These are phyloP conservation scores for Dicentrarchus labrax DNA, from an alignment of 2,113 vertebrate species.

Conservation along the genomic window DNA sequence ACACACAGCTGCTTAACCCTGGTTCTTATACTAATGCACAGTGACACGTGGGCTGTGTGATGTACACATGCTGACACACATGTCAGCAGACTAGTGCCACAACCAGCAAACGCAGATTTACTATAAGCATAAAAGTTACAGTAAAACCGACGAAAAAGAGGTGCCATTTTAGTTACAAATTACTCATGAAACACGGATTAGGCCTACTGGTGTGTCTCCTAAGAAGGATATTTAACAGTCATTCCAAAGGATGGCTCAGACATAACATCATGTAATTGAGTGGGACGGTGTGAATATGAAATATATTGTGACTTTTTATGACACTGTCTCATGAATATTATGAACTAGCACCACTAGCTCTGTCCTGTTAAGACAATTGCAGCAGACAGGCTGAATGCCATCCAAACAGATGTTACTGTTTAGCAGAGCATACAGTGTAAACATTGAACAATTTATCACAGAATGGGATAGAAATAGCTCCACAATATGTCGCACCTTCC, in stretches of 20 bases:
- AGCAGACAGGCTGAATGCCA: slow-evolving; percentile 63
- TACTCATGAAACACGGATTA: slow-evolving; percentile 51
- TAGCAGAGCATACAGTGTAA: slow-evolving; percentile 71
- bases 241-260: slow-evolving; percentile 37
- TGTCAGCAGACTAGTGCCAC: slow-evolving; percentile 6
- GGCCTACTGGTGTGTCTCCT: slow-evolving; percentile 15
- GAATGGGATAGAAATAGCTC: slow-evolving; percentile 58
- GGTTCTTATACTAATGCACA: slow-evolving; percentile 58
- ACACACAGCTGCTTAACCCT: slow-evolving; percentile 75
- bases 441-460: slow-evolving; percentile 67
- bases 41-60: slow-evolving; percentile 53
- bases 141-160: not conserved
- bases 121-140: slow-evolving; percentile 22
- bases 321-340: slow-evolving; percentile 54
- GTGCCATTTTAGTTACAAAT: slow-evolving; percentile 33
- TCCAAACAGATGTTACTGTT: slow-evolving; percentile 77
- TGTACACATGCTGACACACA: slow-evolving; percentile 39
- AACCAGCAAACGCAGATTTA: slow-evolving; percentile 12
- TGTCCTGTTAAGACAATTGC: slow-evolving; percentile 58
- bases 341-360: slow-evolving; percentile 42
- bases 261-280: slow-evolving; percentile 58
- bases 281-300: slow-evolving; percentile 42
- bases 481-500: slow-evolving; percentile 57
- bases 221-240: slow-evolving; percentile 40
- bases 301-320: slow-evolving; percentile 56